Base-by-base conservation (phyloP, 2,797 vertebrate genomes). In the Syndactyla subalaris region DNA sequence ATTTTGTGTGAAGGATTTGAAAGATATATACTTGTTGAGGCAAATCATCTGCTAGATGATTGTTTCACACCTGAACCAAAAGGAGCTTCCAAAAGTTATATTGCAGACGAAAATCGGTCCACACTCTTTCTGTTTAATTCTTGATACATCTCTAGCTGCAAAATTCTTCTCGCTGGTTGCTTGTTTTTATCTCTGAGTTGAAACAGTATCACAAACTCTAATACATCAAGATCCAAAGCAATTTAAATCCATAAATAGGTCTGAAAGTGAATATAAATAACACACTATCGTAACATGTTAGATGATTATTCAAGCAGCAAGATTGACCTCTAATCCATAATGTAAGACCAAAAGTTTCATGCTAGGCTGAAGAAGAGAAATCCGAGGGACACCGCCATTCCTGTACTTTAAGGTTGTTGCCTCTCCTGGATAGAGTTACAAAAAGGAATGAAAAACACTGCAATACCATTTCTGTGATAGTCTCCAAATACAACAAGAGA, bases 331-430 rank as follows among this genome's bases (percentile, higher is more conserved):
- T 34, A 11, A 30, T 41, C n/a, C 10, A 6, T 65, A 61, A 36
- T 4, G 3, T 13, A 36, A 57, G 59, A 41, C 1, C 17, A 41
- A 66, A 74, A 19, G 4, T 49, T 76, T 57, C 38, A 32, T 20
- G 34, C 26, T 45, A 41, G 21, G 29, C 55, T 85, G 51, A 82
- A 72, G 57, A 66, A 58, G 11, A 54, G 22, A 86, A 77, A 84
- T 74, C 12, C 1, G 4, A 63, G 12, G 8, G 9, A 58, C 9
- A 81, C 0, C 10, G 45, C 1, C 14, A 14, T 12, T 45, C 29
- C 16, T 0, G 1, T 30, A 67, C 7, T 85, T 65, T 29, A 85
- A 82, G 12, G 10, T 6, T 61, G 7, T 29, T 66, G 7, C 7
- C 3, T 67, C 5, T 81, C 46, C 21, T 61, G 26, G 11, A 63